Percentiles rank a stretch among this genome's conserved stretches.
phyloP scores from a whole-genome alignment of 2,113 vertebrate genomes.

The Archilochus colubris region DNA sequence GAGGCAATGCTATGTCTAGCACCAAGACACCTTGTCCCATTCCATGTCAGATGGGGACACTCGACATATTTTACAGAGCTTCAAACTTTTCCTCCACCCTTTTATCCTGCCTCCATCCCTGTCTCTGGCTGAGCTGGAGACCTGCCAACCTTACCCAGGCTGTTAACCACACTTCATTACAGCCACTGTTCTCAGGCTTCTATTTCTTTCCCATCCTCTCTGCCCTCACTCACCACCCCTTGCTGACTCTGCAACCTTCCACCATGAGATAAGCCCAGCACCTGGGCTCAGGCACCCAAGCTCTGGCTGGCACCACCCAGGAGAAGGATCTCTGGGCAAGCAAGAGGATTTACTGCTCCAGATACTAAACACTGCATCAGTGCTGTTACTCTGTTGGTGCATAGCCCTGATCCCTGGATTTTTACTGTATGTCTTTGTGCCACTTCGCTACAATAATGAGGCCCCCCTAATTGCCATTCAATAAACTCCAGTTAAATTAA shows the following conservation, averaged over 20 bases:
- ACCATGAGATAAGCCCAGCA: not conserved
- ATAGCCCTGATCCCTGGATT: conserved; percentile 4
- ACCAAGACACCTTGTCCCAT: not conserved
- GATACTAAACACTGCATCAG: not conserved
- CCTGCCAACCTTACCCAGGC: not conserved
- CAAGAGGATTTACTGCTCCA: not conserved
- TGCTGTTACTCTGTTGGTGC: not conserved
- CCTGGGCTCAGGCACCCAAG: not conserved
- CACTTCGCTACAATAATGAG: conserved; percentile 82
- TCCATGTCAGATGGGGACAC: not conserved
- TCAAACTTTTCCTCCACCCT: not conserved
- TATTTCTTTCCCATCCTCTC: not conserved
- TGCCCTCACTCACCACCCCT: not conserved
- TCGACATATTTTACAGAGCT: not conserved
- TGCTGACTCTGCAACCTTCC: not conserved
- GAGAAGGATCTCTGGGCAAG: not conserved
- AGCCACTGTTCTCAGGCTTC: not conserved
- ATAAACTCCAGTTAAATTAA: conserved; percentile 90
- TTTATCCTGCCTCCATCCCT: not conserved
- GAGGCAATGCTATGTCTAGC: not conserved
- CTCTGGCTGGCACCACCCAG: not conserved
- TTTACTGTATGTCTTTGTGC: conserved; percentile 52
- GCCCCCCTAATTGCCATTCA: conserved; percentile 88
- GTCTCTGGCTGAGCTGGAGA: not conserved
- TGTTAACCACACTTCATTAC: not conserved